Base-by-base conservation (phyloP, 1,140 invertebrate genomes). In the Vollenhovia emeryi region DNA sequence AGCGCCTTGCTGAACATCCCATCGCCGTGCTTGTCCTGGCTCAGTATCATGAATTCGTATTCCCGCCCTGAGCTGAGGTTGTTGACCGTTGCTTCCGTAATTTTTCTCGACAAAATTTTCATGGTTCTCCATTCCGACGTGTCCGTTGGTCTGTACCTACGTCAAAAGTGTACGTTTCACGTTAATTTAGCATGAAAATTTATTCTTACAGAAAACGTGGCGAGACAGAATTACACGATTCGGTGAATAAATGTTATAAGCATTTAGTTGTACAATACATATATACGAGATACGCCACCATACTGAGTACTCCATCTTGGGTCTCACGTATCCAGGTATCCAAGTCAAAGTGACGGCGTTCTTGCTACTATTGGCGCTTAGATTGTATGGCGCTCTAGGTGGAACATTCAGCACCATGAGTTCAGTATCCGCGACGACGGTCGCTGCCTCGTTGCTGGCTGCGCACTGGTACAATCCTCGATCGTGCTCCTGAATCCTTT, bases 21-120 rank as follows among this genome's bases (percentile, higher is more conserved):
- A 90, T 99, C 98, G 3, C 98, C 98, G 76, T 97, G 95, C 89
- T 97, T 96, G 93, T 99, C 98, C 90, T 98, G 97, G 85, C 98
- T 97, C 30, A 99, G 95, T 43, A 99, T 97, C 96, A 98, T 98
- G 90, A 99, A 97, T 94, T 99, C 98, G 92, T 99, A 99, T 90
- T 97, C 96, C 33, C 96, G 96, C 36, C 97, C 97, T 7, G 98
- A 96, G 50, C 95, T 95, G 73, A 99, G 95, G 84, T 97, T 97
- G 84, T 96, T 96, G 62, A 99, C 96, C 0, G 97, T 98, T 33
- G 97, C 97, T 91, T 97, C 97, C 11, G 97, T 97, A 21, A 96
- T 95, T 86, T 97, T 97, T 60, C 96, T 95, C 1, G 97, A 96
- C 52, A 96, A 91, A 48, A 98, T 96, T 86, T 96, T 96, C 92